These are phyloP conservation scores for Nymphalis polychloros DNA, from an alignment of 2,888 invertebrate species.

Conservation along the genomic window DNA sequence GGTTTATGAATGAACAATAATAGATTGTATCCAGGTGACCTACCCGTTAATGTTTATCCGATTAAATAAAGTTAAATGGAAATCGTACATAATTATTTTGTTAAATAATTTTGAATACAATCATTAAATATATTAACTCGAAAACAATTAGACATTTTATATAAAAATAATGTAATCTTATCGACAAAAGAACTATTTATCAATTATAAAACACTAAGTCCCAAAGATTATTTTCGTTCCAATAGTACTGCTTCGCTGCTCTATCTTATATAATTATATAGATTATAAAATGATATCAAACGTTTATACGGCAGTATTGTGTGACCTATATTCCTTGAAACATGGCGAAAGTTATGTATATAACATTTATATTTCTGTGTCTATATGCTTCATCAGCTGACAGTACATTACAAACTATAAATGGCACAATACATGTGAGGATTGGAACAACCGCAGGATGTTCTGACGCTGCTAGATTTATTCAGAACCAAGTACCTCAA, in stretches of 20 bases:
- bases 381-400: constrained; percentile 9
- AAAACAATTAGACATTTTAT: no score
- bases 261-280: neutral
- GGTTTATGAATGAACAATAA: no score
- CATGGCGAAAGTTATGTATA: constrained; percentile 11
- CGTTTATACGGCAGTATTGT: neutral
- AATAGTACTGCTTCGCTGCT: neutral
- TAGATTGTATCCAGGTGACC: no score
- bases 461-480: constrained; percentile 58
- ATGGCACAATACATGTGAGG: constrained; percentile 65
- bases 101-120: no score
- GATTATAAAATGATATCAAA: neutral
- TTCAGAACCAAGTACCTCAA: constrained; percentile 52
- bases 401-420: constrained; percentile 47
- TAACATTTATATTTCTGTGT: neutral
- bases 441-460: constrained; percentile 66
- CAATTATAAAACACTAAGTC: neutral
- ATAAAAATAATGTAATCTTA: constrained; percentile 2
- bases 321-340: neutral
- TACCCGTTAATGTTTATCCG: no score
- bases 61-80: no score
- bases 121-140: no score
- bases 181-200: neutral
- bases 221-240: neutral
- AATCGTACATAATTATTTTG: no score